Evolutionary conservation across 1,140 invertebrate species (phyloP).

Genomic region (Anoplolepis gracilipes): DNA sequence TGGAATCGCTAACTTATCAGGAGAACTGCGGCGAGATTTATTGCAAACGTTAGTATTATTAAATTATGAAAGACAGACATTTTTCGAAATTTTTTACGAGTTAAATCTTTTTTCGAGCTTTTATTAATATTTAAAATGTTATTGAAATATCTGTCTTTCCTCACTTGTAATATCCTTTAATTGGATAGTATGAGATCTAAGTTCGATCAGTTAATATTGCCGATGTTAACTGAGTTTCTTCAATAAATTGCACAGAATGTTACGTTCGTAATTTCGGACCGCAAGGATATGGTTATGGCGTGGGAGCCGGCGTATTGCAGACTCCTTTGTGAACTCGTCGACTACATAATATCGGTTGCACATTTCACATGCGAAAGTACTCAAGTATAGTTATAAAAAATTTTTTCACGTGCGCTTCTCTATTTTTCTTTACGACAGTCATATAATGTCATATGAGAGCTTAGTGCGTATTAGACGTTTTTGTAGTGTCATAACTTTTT

Average conservation of each 20-base stretch:
- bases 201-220: neutral
- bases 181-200: neutral
- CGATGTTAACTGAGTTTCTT: constrained; percentile 24
- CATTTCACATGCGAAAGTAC: neutral
- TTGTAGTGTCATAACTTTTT: neutral
- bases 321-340: constrained; percentile 77
- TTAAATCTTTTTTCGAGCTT: neutral
- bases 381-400: constrained; percentile 48
- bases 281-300: constrained; percentile 81
- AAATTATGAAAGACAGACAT: constrained; percentile 3
- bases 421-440: constrained; percentile 17
- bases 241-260: constrained; percentile 74
- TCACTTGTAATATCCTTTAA: neutral
- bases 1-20: constrained; percentile 84
- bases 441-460: neutral
- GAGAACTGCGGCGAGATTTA: constrained; percentile 86
- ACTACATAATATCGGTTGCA: constrained; percentile 15
- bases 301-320: constrained; percentile 79
- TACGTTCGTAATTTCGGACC: constrained; percentile 82
- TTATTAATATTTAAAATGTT: neutral
- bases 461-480: neutral
- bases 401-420: neutral
- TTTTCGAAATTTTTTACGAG: neutral
- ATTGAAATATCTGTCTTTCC: neutral
- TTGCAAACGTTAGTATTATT: constrained; percentile 84